Evolutionary conservation across 2,113 vertebrate species (phyloP).

Genomic region (Rynchops niger): DNA sequence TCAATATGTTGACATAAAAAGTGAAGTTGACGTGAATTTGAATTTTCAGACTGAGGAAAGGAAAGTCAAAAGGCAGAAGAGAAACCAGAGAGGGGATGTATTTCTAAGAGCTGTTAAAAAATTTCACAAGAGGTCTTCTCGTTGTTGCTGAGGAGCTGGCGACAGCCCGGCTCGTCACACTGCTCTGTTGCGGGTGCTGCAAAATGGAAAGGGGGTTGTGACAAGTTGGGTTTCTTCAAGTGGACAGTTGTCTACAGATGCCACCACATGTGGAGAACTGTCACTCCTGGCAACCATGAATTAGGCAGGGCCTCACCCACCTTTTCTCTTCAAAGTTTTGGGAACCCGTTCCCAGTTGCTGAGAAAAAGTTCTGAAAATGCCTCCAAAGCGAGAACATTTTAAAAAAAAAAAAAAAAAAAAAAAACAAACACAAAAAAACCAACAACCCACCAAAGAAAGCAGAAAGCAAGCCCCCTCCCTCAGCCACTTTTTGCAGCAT

Average conservation of each 20-base stretch:
- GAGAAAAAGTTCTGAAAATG: neutral
- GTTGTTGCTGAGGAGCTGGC: neutral
- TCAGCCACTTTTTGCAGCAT: neutral
- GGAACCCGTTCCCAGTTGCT: neutral
- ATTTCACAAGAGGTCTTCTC: neutral
- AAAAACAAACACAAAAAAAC: neutral
- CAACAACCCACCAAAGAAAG: neutral
- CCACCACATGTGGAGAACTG: neutral
- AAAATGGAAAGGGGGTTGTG: neutral
- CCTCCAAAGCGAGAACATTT: neutral
- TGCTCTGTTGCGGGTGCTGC: neutral
- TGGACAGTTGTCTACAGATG: neutral
- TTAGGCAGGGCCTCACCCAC: neutral
- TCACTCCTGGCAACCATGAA: neutral
- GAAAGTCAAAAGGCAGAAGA: neutral
- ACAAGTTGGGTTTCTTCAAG: neutral
- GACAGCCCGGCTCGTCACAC: rapidly evolving
- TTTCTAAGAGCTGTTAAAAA: neutral
- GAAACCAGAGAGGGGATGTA: neutral
- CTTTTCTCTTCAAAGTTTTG: neutral
- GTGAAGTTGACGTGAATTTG: neutral
- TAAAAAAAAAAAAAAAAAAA: too few relatives aligned
- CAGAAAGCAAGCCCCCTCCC: neutral
- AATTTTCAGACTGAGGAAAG: neutral
- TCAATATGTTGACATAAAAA: neutral